phyloP scores from a whole-genome alignment of 1,140 invertebrate species.

The Papilio helenus region DNA sequence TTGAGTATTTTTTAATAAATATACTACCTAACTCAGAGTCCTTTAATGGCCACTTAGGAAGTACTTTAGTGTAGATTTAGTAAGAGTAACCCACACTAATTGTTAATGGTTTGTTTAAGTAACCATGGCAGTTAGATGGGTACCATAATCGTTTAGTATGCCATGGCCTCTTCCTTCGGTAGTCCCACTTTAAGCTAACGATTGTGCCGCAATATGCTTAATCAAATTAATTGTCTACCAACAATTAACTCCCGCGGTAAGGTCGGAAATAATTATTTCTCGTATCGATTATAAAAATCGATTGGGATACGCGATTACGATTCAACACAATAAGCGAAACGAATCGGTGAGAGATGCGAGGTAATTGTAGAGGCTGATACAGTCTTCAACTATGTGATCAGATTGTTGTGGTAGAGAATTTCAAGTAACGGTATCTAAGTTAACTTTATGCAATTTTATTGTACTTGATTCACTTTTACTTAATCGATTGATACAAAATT shows the following conservation, averaged over 20 bases:
- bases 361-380: slow-evolving; percentile 40
- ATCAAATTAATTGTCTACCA: slow-evolving; percentile 70
- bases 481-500: too few relatives aligned
- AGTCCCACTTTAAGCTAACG: slow-evolving; percentile 51
- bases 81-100: background rate
- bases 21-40: too few relatives aligned
- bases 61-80: too few relatives aligned
- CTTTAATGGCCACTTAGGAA: too few relatives aligned
- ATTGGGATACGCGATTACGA: slow-evolving; percentile 58
- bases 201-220: slow-evolving; percentile 61
- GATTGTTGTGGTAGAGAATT: background rate
- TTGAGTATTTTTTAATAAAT: background rate
- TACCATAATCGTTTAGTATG: background rate
- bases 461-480: too few relatives aligned
- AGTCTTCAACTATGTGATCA: slow-evolving; percentile 23
- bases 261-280: slow-evolving; percentile 72
- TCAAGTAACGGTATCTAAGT: background rate
- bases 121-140: background rate
- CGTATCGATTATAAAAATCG: slow-evolving; percentile 65
- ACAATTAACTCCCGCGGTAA: slow-evolving; percentile 67
- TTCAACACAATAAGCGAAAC: slow-evolving; percentile 65
- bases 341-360: slow-evolving; percentile 59
- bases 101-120: background rate
- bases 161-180: slow-evolving; percentile 50
- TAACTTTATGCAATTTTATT: too few relatives aligned